Evolutionary conservation across 1,140 invertebrate species (phyloP).

Genomic region (Macrobrachium nipponense): DNA sequence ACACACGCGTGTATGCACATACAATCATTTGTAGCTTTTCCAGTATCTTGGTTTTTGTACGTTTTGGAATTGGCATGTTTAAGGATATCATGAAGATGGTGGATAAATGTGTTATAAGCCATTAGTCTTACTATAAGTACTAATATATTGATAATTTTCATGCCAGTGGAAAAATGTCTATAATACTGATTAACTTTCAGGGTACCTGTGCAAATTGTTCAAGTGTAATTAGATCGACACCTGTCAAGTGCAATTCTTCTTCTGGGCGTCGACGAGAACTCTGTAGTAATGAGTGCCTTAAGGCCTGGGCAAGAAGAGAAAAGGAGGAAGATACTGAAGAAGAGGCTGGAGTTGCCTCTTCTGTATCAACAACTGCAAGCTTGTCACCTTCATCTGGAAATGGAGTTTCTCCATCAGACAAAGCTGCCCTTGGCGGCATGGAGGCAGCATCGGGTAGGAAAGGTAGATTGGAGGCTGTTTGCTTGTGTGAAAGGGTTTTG

Average conservation of each 20-base stretch:
- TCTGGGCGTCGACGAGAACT: slow-evolving; percentile 41
- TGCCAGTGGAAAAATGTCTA: background rate
- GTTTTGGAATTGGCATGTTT: no score
- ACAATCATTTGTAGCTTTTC: no score
- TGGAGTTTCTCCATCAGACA: slow-evolving; percentile 46
- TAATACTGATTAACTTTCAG: slow-evolving; percentile 63
- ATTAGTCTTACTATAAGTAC: no score
- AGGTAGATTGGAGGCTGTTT: slow-evolving; percentile 59
- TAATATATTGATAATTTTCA: no score
- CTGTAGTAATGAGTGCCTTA: slow-evolving; percentile 60
- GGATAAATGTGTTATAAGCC: no score
- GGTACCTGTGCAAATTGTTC: slow-evolving; percentile 87
- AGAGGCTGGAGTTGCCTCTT: slow-evolving; percentile 58
- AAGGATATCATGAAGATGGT: no score
- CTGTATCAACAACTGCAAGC: slow-evolving; percentile 33
- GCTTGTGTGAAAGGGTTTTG: slow-evolving; percentile 45
- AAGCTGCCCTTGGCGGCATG: slow-evolving; percentile 33
- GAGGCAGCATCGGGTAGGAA: slow-evolving; percentile 54
- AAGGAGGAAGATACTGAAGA: slow-evolving; percentile 47
- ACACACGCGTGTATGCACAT: no score
- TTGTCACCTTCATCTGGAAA: slow-evolving; percentile 52
- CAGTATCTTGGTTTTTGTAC: no score
- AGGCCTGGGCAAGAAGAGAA: slow-evolving; percentile 51
- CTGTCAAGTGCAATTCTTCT: slow-evolving; percentile 46
- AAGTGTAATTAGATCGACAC: slow-evolving; percentile 77